These are phyloP conservation scores for Sinosuthora webbiana DNA, from an alignment of 2,113 vertebrate species.

Conservation along the genomic window DNA sequence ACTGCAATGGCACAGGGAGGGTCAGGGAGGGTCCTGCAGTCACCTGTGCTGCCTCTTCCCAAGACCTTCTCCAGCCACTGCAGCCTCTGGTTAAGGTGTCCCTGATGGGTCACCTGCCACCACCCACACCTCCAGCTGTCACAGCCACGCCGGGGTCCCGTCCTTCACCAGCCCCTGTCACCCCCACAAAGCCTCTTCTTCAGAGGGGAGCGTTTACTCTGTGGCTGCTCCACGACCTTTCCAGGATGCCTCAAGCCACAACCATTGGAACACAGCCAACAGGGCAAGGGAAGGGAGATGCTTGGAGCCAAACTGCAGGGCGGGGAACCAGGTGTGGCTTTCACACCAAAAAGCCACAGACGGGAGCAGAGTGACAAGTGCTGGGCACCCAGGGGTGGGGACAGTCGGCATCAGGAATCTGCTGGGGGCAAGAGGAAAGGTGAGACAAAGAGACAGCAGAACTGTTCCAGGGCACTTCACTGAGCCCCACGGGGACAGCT, in stretches of 20 bases:
- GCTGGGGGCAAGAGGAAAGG: neutral
- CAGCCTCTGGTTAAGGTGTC: neutral
- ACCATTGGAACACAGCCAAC: rapidly evolving
- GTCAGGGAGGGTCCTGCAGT: neutral
- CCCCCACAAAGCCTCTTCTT: neutral
- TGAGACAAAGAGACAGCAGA: rapidly evolving
- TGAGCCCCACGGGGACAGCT: rapidly evolving
- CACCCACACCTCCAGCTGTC: neutral
- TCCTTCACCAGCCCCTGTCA: neutral
- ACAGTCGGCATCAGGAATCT: rapidly evolving
- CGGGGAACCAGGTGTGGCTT: rapidly evolving
- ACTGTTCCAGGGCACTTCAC: rapidly evolving
- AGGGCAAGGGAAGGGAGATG: neutral
- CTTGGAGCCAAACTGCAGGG: neutral
- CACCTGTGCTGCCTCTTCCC: neutral
- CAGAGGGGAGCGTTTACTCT: neutral
- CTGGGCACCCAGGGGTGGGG: neutral
- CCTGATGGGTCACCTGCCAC: neutral
- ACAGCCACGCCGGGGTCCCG: neutral
- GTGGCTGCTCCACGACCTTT: neutral
- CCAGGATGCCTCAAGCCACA: neutral
- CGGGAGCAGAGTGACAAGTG: neutral
- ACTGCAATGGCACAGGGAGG: neutral
- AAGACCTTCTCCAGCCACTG: neutral
- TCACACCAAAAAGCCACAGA: neutral